Percentiles rank a stretch among this genome's conserved stretches.
phyloP scores from a whole-genome alignment of 2,797 vertebrate genomes.

The Ibycter americanus region DNA sequence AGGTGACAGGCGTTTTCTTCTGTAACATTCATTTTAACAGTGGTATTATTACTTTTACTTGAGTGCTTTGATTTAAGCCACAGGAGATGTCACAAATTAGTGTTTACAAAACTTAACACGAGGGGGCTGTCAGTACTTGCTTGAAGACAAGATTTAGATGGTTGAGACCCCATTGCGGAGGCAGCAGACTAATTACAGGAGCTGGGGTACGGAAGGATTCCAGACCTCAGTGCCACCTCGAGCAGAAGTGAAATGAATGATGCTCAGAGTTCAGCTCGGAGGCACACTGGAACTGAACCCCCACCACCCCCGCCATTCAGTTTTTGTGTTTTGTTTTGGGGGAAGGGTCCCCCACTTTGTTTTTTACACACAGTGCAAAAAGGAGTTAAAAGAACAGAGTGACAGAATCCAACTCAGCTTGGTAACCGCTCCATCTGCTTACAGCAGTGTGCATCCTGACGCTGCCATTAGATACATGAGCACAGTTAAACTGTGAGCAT shows the following conservation, averaged over 20 bases:
- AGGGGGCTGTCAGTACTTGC: slow-evolving; percentile 70
- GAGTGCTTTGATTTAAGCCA: slow-evolving; percentile 65
- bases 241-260: slow-evolving; percentile 11
- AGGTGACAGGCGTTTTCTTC: slow-evolving; percentile 18
- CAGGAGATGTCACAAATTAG: slow-evolving; percentile 65
- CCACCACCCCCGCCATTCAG: background rate
- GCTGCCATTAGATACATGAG: background rate
- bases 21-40: slow-evolving; percentile 20
- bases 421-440: background rate
- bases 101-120: slow-evolving; percentile 70
- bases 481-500: background rate
- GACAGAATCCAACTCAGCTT: background rate
- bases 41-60: slow-evolving; percentile 60
- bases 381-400: background rate
- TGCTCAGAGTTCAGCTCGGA: background rate
- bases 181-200: slow-evolving; percentile 9
- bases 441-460: background rate
- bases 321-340: background rate
- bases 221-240: background rate
- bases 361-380: background rate
- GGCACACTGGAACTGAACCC: background rate
- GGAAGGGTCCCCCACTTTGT: too few relatives aligned
- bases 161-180: slow-evolving; percentile 38
- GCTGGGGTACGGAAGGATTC: background rate
- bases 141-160: background rate